Evolutionary conservation across 2,797 vertebrate genomes (phyloP).

Genomic region (Tokudaia muenninki): DNA sequence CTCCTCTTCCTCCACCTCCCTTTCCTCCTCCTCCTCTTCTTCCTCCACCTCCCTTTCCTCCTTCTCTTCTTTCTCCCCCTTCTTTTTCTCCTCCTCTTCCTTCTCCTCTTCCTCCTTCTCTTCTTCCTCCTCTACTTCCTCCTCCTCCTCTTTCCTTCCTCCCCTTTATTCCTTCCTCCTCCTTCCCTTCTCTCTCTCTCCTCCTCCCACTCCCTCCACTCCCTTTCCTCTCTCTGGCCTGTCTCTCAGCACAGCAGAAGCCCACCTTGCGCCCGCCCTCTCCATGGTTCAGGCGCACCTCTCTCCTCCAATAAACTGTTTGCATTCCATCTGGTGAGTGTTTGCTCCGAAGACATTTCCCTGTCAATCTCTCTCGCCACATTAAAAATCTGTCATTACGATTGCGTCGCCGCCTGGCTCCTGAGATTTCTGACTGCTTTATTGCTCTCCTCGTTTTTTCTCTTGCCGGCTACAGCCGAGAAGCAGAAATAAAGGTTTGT

Average conservation of each 20-base stretch:
- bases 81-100: background rate
- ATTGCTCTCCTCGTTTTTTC: constrained; percentile 92
- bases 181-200: background rate
- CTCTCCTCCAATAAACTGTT: constrained; percentile 98
- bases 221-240: constrained; percentile 67
- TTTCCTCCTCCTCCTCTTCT: background rate
- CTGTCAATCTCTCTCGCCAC: constrained; percentile 98
- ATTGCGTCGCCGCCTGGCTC: constrained; percentile 93
- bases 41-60: too few relatives aligned
- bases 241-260: constrained; percentile 87
- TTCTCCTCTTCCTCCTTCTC: background rate
- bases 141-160: background rate
- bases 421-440: constrained; percentile 94
- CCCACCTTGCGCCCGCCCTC: constrained; percentile 87
- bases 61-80: background rate
- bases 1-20: background rate
- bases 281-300: constrained; percentile 90
- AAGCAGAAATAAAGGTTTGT: constrained; percentile 91
- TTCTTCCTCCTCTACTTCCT: too few relatives aligned
- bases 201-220: too few relatives aligned
- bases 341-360: constrained; percentile 96
- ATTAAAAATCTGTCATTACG: constrained; percentile 94
- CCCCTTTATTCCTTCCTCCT: accelerated
- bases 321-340: constrained; percentile 99
- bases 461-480: constrained; percentile 89